Evolutionary conservation across 1,140 invertebrate species (phyloP).

Genomic region (Drosophila serrata): DNA sequence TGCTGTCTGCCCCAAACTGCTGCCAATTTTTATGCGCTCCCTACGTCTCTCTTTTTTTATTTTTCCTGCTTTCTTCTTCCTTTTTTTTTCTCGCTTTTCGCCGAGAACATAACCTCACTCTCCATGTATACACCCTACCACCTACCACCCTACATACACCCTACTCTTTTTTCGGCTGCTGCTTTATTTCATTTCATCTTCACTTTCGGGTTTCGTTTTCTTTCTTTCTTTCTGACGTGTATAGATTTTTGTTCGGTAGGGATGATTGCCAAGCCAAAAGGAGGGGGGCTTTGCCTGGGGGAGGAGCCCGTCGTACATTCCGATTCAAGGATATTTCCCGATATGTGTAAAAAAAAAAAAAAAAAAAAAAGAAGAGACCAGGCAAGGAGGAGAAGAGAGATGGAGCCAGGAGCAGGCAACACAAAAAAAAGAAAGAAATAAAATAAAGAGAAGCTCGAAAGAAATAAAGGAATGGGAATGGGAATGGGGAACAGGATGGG

Average conservation of each 20-base stretch:
- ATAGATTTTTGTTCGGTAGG: conserved; percentile 68
- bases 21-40: conserved; percentile 83
- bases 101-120: conserved; percentile 10
- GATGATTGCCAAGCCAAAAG: conserved; percentile 35
- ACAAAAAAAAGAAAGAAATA: conserved; percentile 36
- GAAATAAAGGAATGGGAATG: conserved; percentile 59
- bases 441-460: conserved; percentile 50
- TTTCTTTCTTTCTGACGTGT: conserved; percentile 70
- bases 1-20: conserved; percentile 81
- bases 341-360: conserved; percentile 76
- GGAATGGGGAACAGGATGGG: not conserved
- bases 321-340: conserved; percentile 83
- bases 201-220: conserved; percentile 81
- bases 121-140: not conserved
- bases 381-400: not conserved
- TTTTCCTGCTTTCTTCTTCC: conserved; percentile 11
- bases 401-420: not conserved
- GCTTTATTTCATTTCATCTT: conserved; percentile 83
- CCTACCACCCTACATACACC: not conserved
- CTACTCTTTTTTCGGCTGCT: conserved; percentile 51
- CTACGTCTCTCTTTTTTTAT: conserved; percentile 44
- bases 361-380: not conserved
- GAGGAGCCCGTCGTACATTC: conserved; percentile 73
- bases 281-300: conserved; percentile 8
- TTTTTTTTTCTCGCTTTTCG: conserved; percentile 2